These are phyloP conservation scores for Pantherophis vulpinus DNA, from an alignment of 2,797 vertebrate genomes.

Conservation along the genomic window DNA sequence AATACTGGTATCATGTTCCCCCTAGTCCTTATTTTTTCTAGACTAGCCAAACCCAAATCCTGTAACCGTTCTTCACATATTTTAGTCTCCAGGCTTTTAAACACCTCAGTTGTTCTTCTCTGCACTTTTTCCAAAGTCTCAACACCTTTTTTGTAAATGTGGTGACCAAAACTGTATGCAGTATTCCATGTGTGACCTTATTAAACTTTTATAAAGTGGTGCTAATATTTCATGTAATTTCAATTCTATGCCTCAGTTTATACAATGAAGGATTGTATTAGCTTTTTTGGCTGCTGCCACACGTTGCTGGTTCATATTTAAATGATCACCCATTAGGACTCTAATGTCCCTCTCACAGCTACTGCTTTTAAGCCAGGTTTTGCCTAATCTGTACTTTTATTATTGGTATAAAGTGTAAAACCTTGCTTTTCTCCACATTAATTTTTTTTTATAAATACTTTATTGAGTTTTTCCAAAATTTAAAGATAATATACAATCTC, in stretches of 20 bases:
- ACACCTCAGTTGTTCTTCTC: background rate
- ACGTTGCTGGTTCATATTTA: background rate
- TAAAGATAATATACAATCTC: too few species aligned
- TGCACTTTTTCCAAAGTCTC: background rate
- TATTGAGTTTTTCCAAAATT: too few species aligned
- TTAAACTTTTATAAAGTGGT: background rate
- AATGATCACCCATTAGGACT: background rate
- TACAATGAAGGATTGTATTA: background rate
- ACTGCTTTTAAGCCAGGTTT: background rate
- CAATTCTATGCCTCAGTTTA: too few species aligned
- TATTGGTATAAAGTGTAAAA: background rate
- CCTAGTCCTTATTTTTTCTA: background rate
- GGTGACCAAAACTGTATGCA: background rate
- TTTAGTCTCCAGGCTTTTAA: background rate
- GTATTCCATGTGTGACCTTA: background rate
- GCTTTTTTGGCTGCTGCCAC: background rate
- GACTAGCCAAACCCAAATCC: background rate
- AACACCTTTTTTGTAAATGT: background rate
- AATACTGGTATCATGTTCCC: background rate
- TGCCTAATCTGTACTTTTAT: background rate
- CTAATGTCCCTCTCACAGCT: background rate
- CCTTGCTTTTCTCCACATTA: background rate
- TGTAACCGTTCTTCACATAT: background rate
- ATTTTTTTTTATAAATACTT: too few species aligned
- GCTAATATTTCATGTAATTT: background rate